Evolutionary conservation across 2,888 invertebrate genomes (phyloP).

Genomic region (Acanthosoma haemorrhoidale): DNA sequence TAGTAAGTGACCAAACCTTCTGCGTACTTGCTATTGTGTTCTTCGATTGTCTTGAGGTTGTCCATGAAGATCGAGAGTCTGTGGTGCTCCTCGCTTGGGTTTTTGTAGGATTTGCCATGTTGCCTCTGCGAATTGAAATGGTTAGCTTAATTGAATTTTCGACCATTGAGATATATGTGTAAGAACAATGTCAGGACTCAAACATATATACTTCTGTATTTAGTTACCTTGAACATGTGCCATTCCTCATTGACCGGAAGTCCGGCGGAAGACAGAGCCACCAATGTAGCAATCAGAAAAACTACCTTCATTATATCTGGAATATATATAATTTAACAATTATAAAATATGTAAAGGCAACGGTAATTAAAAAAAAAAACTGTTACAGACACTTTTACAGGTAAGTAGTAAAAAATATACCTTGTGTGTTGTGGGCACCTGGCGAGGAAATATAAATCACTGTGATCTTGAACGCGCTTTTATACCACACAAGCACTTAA

Average conservation of each 20-base stretch:
- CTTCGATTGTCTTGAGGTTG: slow-evolving; percentile 74
- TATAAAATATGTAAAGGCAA: too few species aligned
- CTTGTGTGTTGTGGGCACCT: too few species aligned
- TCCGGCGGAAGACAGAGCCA: neutral
- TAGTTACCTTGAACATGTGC: neutral
- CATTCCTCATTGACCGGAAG: neutral
- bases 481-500: too few species aligned
- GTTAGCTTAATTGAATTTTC: too few species aligned
- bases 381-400: too few species aligned
- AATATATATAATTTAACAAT: too few species aligned
- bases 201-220: neutral
- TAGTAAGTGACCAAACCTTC: slow-evolving; percentile 61
- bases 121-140: slow-evolving; percentile 11
- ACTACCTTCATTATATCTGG: neutral
- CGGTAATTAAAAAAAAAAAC: too few species aligned
- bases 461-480: too few species aligned
- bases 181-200: neutral
- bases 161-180: too few species aligned
- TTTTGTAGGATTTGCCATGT: slow-evolving; percentile 60
- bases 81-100: slow-evolving; percentile 48
- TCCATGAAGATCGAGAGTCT: slow-evolving; percentile 48
- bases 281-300: neutral
- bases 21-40: slow-evolving; percentile 72
- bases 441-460: too few species aligned
- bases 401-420: too few species aligned